Percentiles rank a stretch among this genome's conserved stretches.
These are phyloP conservation scores for Paguma larvata DNA, from an alignment of 2,797 vertebrate species.

Conservation along the genomic window DNA sequence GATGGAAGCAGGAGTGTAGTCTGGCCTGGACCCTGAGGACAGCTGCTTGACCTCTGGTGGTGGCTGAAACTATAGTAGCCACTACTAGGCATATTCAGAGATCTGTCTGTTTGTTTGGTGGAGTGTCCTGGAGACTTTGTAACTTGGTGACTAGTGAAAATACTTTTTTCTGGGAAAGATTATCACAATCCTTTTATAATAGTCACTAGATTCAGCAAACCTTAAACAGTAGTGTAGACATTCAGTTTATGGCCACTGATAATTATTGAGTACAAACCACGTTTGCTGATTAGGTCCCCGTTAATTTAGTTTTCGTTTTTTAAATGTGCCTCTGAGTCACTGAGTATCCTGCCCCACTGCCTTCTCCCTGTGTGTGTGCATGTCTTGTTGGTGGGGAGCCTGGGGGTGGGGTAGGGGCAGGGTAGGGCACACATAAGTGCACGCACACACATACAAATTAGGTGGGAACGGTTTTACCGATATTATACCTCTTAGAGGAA, in stretches of 20 bases:
- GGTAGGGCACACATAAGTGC: too few relatives aligned
- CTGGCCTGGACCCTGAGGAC: not conserved
- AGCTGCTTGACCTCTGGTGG: not conserved
- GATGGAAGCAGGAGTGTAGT: not conserved
- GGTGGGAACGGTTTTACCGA: not conserved
- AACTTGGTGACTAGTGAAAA: not conserved
- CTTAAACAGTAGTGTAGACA: not conserved
- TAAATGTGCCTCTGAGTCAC: not conserved
- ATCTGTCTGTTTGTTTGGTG: not conserved
- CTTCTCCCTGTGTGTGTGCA: not conserved
- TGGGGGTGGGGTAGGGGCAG: not conserved
- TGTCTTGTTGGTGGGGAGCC: too few relatives aligned
- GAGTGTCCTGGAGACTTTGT: not conserved
- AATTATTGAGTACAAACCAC: not conserved
- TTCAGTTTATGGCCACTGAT: not conserved
- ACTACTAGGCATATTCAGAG: not conserved
- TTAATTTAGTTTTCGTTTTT: not conserved
- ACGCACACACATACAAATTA: not conserved
- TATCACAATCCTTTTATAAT: slow-evolving; percentile 30
- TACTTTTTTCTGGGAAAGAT: not conserved
- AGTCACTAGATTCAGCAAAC: not conserved
- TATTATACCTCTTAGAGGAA: not conserved
- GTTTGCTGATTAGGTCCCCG: not conserved
- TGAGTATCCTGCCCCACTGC: not conserved
- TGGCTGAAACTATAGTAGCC: not conserved